Percentiles rank a stretch among this genome's conserved stretches.
These are phyloP conservation scores for Halisarca cf. caerulea DNA, from an alignment of 37 sponge, comb jelly and placozoan species.

Conservation along the genomic window DNA sequence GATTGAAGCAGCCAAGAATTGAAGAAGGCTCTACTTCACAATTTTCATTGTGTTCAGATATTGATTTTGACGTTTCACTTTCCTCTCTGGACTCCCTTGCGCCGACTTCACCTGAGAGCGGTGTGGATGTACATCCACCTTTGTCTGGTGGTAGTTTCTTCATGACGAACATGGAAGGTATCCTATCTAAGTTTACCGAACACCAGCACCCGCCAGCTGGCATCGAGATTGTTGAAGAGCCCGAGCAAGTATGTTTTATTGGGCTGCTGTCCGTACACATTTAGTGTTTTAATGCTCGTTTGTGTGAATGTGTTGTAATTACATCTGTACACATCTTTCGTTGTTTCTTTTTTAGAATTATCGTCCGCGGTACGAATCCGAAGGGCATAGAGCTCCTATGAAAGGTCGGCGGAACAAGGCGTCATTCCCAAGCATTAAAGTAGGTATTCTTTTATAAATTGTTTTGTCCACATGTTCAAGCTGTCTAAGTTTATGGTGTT, in stretches of 20 bases:
- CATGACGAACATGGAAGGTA: background rate
- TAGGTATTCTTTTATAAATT: background rate
- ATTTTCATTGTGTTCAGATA: too few species aligned
- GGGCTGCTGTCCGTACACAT: too few species aligned
- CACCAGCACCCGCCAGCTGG: background rate
- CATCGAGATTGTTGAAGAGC: constrained; percentile 50
- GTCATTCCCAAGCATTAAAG: constrained; percentile 68
- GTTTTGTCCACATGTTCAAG: too few species aligned
- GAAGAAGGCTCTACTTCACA: too few species aligned
- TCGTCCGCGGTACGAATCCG: constrained; percentile 77
- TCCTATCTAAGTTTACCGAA: background rate
- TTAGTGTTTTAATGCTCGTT: too few species aligned
- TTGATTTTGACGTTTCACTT: background rate
- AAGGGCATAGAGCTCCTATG: constrained; percentile 81
- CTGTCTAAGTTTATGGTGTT: too few species aligned
- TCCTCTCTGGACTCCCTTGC: background rate
- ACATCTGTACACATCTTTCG: background rate
- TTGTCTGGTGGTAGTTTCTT: background rate
- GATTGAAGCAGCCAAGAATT: too few species aligned
- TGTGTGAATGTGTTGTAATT: too few species aligned
- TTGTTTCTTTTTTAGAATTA: constrained; percentile 54
- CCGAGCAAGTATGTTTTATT: constrained; percentile 85
- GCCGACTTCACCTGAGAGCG: constrained; percentile 45
- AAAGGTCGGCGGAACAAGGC: constrained; percentile 50
- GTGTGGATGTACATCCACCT: constrained; percentile 2